These are phyloP conservation scores for Spea bombifrons DNA, from an alignment of 2,113 vertebrate species.

Conservation along the genomic window DNA sequence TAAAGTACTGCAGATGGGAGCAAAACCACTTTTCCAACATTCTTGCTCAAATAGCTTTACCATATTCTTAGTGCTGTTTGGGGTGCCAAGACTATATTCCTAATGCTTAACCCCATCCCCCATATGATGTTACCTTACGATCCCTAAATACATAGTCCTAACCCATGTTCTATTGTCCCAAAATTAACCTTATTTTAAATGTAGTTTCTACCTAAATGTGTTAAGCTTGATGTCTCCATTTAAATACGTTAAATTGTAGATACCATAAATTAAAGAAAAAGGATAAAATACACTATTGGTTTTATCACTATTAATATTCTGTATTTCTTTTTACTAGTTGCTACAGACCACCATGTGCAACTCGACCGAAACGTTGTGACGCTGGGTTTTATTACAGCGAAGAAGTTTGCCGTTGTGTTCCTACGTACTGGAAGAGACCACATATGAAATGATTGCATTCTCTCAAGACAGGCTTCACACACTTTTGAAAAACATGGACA, in stretches of 20 bases:
- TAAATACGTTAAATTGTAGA: not conserved
- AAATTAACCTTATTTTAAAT: no score
- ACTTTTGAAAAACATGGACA: slow-evolving; percentile 51
- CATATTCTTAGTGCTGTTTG: no score
- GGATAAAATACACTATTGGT: not conserved
- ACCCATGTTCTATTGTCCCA: no score
- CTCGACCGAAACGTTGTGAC: slow-evolving; percentile 76
- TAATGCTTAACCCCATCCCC: no score
- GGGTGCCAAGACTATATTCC: no score
- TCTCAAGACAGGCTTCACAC: slow-evolving; percentile 43
- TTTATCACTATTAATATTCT: not conserved
- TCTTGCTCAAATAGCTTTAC: no score
- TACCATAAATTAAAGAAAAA: not conserved
- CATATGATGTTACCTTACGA: no score
- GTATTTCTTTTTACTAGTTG: slow-evolving; percentile 65
- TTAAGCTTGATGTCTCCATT: not conserved
- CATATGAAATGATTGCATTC: slow-evolving; percentile 60
- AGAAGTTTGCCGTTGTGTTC: slow-evolving; percentile 91
- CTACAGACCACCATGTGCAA: slow-evolving; percentile 80
- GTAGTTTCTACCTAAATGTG: no score
- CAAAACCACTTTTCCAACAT: no score
- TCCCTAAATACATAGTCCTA: no score
- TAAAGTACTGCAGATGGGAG: no score
- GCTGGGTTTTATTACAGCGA: slow-evolving; percentile 85
- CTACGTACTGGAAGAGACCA: slow-evolving; percentile 87